phyloP scores from a whole-genome alignment of 2,888 invertebrate species.

The Zele albiditarsus region DNA sequence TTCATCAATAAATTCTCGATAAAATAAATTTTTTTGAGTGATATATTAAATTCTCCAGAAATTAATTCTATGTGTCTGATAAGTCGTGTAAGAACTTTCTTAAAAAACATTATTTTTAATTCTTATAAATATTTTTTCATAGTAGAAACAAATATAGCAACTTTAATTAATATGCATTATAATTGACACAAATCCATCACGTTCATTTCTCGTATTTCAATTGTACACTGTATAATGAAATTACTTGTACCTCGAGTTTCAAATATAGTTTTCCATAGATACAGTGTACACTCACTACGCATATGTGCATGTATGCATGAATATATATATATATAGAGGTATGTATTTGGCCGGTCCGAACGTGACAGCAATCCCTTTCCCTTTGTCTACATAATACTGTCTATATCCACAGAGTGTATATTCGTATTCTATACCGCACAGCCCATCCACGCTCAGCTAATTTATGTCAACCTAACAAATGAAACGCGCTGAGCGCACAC shows the following conservation, averaged over 20 bases:
- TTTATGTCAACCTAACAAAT: constrained; percentile 50
- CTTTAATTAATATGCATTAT: neutral
- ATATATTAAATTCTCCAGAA: too few relatives aligned
- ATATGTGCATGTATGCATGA: neutral
- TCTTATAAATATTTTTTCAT: too few relatives aligned
- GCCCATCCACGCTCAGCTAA: constrained; percentile 45
- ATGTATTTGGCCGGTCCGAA: neutral
- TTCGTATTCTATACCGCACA: constrained; percentile 44
- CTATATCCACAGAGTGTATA: constrained; percentile 13
- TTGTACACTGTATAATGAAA: constrained; percentile 43
- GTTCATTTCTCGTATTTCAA: constrained; percentile 53
- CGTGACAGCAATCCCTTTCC: neutral
- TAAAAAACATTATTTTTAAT: too few relatives aligned
- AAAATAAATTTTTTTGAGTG: too few relatives aligned
- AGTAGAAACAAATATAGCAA: too few relatives aligned
- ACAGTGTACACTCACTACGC: neutral
- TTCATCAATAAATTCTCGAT: too few relatives aligned
- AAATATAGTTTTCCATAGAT: constrained; percentile 29
- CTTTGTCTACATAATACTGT: constrained; percentile 18
- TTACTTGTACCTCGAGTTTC: constrained; percentile 42
- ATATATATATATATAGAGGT: neutral
- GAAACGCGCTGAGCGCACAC: constrained; percentile 21
- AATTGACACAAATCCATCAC: constrained; percentile 43
- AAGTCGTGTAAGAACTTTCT: too few relatives aligned
- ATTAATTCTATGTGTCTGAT: too few relatives aligned